Evolutionary conservation across 2,888 invertebrate genomes (phyloP), one percentile per base, ranked within the genome.

Genomic region (Neoaliturus tenellus): DNA sequence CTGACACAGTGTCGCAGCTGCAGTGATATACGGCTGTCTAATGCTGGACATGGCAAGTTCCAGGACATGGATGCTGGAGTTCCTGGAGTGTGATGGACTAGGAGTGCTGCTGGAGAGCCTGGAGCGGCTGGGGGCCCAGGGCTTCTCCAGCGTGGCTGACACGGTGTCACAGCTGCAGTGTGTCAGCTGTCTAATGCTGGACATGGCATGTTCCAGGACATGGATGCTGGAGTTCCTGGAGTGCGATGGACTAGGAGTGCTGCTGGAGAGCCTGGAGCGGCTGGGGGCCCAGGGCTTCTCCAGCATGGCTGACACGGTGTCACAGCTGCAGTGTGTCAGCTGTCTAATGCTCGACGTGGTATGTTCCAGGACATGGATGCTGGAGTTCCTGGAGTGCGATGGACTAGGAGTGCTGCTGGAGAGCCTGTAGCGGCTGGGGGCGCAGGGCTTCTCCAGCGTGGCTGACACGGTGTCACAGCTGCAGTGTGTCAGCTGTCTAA

Each of bases 221-320:
- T 91, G 91, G 91, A 88, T 91, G 85, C 87, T 89, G 85, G 91
- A 91, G 82, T 92, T 91, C 86, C 87, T 92, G 81, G 89, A 89
- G 44, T 87, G 89, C 82, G 91, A 90, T 85, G 91, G 92, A 0
- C 88, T 91, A 51, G 90, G 90, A 41, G 89, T 90, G 41, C 86
- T 92, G 83, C 88, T 92, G 86, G 90, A 90, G 85, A 89, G 90
- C 23, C 87, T 91, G 85, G 89, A 89, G 58, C 89, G 89, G 81
- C 89, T 91, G 86, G 89, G 87, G 17, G 85, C 86, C 5, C 81
- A 83, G 31, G 84, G 85, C 5, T 73, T 80, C 28, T 86, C 84
- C 75, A 89, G 89, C 12, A 88, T 91, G 85, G 89, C 90, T 2
- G 90, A 90, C 84, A 90, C 91, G 20, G 88, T 91, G 17, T 88